Conservation (phyloP, 1,140 invertebrate genomes). For the Aporrectodea caliginosa region DNA sequence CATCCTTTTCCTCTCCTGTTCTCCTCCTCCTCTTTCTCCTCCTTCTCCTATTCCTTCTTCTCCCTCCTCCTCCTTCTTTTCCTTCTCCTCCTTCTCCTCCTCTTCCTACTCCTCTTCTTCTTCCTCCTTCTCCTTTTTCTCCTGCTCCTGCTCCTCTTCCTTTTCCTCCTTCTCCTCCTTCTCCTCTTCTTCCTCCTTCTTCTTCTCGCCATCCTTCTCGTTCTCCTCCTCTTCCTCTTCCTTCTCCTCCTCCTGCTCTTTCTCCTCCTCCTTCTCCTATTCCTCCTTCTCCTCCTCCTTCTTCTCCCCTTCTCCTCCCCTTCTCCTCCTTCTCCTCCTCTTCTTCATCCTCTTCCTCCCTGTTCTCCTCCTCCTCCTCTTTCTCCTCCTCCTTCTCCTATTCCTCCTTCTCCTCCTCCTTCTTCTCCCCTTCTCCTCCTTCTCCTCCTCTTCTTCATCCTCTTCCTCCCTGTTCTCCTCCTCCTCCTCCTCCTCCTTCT, state of each 20-base stretch:
- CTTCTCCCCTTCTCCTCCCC: conserved; percentile 4
- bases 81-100: not conserved
- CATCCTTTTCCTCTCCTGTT: too few relatives aligned
- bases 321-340: not conserved
- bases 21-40: too few relatives aligned
- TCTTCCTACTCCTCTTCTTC: too few relatives aligned
- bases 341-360: too few relatives aligned
- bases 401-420: not conserved
- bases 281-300: not conserved
- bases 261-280: too few relatives aligned
- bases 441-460: too few relatives aligned
- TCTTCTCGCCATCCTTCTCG: not conserved
- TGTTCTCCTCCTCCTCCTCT: too few relatives aligned
- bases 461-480: too few relatives aligned
- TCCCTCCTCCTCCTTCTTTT: not conserved
- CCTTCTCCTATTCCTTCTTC: too few relatives aligned
- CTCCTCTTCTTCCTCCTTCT: not conserved
- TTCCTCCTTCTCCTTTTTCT: too few relatives aligned
- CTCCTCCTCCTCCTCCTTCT: conserved; percentile 13
- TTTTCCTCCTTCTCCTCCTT: conserved; percentile 7
- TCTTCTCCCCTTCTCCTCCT: conserved; percentile 9
- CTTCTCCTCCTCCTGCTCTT: not conserved
- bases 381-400: too few relatives aligned
- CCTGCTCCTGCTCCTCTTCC: not conserved
- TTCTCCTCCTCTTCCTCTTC: conserved; percentile 2